Conservation (phyloP, 2,113 vertebrate species). For the Coptodon bakossiorum region DNA sequence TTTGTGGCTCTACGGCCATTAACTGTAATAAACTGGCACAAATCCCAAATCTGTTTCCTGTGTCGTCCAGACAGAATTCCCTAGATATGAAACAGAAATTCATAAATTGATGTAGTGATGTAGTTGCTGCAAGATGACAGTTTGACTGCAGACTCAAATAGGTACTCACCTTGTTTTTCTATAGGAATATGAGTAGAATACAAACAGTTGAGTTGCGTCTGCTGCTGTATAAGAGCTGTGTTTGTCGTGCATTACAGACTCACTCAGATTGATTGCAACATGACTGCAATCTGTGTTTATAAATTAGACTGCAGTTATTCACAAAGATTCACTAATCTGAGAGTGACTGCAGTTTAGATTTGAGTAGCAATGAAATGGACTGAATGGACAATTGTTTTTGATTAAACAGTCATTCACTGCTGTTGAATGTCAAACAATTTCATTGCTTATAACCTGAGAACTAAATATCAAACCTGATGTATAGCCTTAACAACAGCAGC, state of each 20-base stretch:
- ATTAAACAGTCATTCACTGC: neutral
- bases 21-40: accelerated
- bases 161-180: neutral
- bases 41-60: neutral
- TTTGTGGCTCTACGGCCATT: neutral
- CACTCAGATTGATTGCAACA: neutral
- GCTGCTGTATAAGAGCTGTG: neutral
- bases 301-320: neutral
- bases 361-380: neutral
- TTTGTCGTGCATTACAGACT: neutral
- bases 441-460: neutral
- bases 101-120: neutral
- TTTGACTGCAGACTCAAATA: neutral
- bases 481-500: neutral
- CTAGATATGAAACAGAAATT: neutral
- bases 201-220: neutral
- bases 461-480: neutral
- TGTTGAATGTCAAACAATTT: neutral
- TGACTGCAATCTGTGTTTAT: neutral
- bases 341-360: neutral
- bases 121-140: neutral
- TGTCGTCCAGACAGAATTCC: neutral
- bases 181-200: neutral
- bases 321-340: neutral
- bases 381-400: neutral